These are phyloP conservation scores for Willisornis vidua DNA, from an alignment of 2,113 vertebrate genomes.

Conservation along the genomic window DNA sequence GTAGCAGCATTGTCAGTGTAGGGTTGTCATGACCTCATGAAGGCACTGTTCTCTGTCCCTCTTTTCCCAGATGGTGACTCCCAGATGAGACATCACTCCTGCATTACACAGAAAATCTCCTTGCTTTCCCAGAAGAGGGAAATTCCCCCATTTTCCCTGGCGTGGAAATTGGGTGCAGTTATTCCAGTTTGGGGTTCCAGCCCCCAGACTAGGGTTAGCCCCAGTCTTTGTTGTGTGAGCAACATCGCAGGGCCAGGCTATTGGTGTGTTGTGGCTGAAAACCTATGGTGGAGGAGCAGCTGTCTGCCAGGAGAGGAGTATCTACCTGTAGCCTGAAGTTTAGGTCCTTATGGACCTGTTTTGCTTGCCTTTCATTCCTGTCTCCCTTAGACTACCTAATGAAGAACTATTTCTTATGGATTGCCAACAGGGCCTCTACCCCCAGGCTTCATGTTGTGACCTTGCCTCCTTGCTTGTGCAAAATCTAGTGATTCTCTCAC, in stretches of 20 bases:
- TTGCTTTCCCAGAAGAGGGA: neutral
- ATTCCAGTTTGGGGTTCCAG: neutral
- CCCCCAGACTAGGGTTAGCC: neutral
- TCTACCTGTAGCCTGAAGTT: neutral
- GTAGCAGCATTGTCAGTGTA: fast-evolving
- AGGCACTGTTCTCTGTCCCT: neutral
- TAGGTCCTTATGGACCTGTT: neutral
- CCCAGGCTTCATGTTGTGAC: neutral
- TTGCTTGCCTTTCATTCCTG: neutral
- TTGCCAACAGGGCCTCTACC: neutral
- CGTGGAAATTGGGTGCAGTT: neutral
- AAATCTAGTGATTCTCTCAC: neutral
- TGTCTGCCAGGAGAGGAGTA: neutral
- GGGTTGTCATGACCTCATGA: neutral
- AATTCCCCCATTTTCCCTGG: neutral
- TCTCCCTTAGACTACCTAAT: neutral
- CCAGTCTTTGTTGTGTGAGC: neutral
- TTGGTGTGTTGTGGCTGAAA: neutral
- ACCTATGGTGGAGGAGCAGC: neutral
- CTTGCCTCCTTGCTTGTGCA: neutral
- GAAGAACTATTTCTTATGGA: neutral
- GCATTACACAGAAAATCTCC: neutral
- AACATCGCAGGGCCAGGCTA: fast-evolving
- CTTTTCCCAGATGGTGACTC: neutral
- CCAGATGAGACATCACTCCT: neutral